These are phyloP conservation scores for Priocnemis perturbator DNA, from an alignment of 2,888 invertebrate genomes.

Conservation along the genomic window DNA sequence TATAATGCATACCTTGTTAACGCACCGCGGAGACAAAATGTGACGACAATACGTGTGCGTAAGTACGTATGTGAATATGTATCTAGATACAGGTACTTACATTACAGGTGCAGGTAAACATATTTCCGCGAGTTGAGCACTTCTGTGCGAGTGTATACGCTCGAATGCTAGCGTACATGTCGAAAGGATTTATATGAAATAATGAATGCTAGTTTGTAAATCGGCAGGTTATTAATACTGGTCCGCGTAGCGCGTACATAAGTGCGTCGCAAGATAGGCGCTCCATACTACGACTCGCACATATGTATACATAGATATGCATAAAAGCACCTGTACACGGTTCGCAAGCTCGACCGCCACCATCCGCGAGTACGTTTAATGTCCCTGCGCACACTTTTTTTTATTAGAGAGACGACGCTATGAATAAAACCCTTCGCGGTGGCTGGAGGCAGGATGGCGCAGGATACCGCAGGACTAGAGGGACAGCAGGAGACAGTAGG, in stretches of 20 bases:
- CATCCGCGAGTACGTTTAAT: conserved; percentile 63
- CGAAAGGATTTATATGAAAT: no score
- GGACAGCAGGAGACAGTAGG: conserved; percentile 24
- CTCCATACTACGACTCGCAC: background rate
- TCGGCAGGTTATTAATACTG: no score
- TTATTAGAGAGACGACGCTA: conserved; percentile 68
- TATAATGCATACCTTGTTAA: conserved; percentile 60
- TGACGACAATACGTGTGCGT: background rate
- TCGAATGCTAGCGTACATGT: no score
- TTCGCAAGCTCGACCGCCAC: conserved; percentile 6
- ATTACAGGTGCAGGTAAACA: no score
- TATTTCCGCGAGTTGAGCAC: no score
- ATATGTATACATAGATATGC: background rate
- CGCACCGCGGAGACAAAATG: conserved; percentile 37
- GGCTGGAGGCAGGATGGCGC: conserved; percentile 35
- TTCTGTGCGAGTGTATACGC: no score
- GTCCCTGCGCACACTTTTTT: conserved; percentile 62
- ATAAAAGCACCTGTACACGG: background rate
- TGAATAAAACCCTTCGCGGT: conserved; percentile 65
- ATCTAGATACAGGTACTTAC: no score
- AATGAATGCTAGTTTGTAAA: no score
- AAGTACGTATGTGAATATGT: background rate
- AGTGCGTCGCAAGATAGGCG: background rate
- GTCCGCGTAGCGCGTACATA: no score
- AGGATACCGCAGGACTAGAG: conserved; percentile 19